Evolutionary conservation across 1,140 invertebrate genomes (phyloP).

Genomic region (Pissodes strobi): DNA sequence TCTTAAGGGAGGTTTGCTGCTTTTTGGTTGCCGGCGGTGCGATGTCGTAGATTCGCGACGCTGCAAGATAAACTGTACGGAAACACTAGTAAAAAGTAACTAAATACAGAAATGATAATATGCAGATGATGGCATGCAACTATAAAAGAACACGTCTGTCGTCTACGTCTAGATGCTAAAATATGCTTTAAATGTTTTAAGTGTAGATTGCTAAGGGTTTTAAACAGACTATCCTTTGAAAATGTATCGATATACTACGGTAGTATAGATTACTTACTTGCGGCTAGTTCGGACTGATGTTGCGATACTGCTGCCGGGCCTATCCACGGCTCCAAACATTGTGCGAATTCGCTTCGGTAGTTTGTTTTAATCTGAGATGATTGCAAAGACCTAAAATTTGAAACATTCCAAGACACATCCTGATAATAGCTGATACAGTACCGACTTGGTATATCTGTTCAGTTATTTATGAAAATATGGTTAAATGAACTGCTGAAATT

Average conservation of each 20-base stretch:
- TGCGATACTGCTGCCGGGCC: constrained; percentile 55
- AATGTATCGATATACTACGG: too few species aligned
- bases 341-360: constrained; percentile 67
- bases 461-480: too few species aligned
- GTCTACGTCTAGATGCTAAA: too few species aligned
- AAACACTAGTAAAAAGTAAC: neutral
- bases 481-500: too few species aligned
- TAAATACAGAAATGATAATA: too few species aligned
- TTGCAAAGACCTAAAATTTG: constrained; percentile 55
- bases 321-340: constrained; percentile 67
- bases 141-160: too few species aligned
- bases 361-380: constrained; percentile 66
- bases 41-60: constrained; percentile 50
- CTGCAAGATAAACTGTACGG: constrained; percentile 25
- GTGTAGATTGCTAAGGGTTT: too few species aligned
- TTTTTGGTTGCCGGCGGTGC: constrained; percentile 56
- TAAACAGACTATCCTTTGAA: too few species aligned
- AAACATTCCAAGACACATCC: neutral
- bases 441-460: too few species aligned
- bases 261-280: constrained; percentile 44
- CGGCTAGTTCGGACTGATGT: constrained; percentile 51
- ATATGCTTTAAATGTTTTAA: too few species aligned
- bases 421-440: neutral
- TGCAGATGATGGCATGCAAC: too few species aligned
- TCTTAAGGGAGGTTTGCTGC: constrained; percentile 56